A percentile compares a stretch with the other conserved stretches of the same genome.
phyloP scores from a whole-genome alignment of 2,888 invertebrate species.

The Drosophila melanocephala region DNA sequence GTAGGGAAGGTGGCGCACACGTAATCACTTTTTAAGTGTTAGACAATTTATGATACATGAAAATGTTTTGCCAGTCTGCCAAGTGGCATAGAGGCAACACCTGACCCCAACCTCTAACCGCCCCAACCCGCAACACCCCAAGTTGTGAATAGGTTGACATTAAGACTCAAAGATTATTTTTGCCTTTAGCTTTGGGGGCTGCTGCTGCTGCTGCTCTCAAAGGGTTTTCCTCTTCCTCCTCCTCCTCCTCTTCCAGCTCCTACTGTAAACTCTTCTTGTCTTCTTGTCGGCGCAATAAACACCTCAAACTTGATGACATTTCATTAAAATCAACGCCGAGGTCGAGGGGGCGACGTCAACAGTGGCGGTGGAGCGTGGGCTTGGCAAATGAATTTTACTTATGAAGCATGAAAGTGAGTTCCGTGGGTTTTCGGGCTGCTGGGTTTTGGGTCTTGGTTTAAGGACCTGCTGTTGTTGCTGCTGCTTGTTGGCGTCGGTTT shows the following conservation, averaged over 20 bases:
- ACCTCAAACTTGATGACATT: slow-evolving; percentile 83
- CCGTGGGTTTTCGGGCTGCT: slow-evolving; percentile 40
- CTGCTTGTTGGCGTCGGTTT: slow-evolving; percentile 25
- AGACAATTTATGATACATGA: slow-evolving; percentile 82
- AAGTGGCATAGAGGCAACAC: slow-evolving; percentile 26
- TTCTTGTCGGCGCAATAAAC: slow-evolving; percentile 80
- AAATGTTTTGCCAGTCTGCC: slow-evolving; percentile 59
- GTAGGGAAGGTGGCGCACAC: slow-evolving; percentile 64
- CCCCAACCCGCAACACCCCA: neutral
- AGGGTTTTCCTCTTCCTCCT: slow-evolving; percentile 51
- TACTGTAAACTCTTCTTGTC: slow-evolving; percentile 37
- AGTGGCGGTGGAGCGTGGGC: slow-evolving; percentile 30
- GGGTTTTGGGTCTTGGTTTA: slow-evolving; percentile 14
- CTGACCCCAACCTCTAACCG: slow-evolving; percentile 21
- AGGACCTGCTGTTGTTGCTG: slow-evolving; percentile 9
- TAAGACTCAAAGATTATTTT: slow-evolving; percentile 73
- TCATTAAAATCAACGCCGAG: slow-evolving; percentile 80
- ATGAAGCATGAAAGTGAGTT: slow-evolving; percentile 79
- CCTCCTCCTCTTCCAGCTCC: neutral
- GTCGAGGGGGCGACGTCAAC: neutral
- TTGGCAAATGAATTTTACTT: slow-evolving; percentile 78
- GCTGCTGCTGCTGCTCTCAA: slow-evolving; percentile 53
- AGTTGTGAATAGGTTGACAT: slow-evolving; percentile 47
- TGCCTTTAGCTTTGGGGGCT: slow-evolving; percentile 33
- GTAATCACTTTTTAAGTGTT: slow-evolving; percentile 83